These are phyloP conservation scores for Agonopterix subpropinquella DNA, from an alignment of 2,888 invertebrate genomes.

Conservation along the genomic window DNA sequence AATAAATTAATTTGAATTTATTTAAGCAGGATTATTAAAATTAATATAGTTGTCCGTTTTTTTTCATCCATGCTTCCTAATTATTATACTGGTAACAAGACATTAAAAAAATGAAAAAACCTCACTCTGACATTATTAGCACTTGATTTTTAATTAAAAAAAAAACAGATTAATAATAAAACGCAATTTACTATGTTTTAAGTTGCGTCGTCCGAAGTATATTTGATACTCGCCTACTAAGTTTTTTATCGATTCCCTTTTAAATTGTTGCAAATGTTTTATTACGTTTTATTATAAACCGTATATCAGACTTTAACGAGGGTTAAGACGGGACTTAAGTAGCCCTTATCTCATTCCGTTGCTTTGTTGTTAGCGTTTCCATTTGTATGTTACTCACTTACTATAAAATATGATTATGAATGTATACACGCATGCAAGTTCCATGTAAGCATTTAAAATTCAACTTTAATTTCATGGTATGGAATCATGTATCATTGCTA, in stretches of 20 bases:
- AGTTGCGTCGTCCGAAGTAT: slow-evolving; percentile 40
- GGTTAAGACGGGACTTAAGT: slow-evolving; percentile 49
- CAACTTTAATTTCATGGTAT: too few species aligned
- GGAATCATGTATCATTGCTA: too few species aligned
- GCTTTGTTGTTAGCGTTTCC: slow-evolving; percentile 40
- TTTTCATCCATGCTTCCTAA: too few species aligned
- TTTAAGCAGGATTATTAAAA: too few species aligned
- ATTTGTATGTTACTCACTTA: slow-evolving; percentile 3
- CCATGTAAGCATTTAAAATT: too few species aligned
- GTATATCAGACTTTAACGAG: slow-evolving; percentile 72
- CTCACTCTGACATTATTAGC: background rate
- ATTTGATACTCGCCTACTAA: slow-evolving; percentile 59
- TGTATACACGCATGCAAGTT: background rate
- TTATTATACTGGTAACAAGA: too few species aligned
- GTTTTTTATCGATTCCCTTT: slow-evolving; percentile 66
- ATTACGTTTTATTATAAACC: slow-evolving; percentile 67
- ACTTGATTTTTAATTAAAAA: slow-evolving; percentile 8
- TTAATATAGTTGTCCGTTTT: too few species aligned
- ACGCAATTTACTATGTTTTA: slow-evolving; percentile 64
- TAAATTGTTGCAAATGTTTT: slow-evolving; percentile 73
- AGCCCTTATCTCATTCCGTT: slow-evolving; percentile 62
- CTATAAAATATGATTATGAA: background rate
- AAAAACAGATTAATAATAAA: slow-evolving; percentile 52
- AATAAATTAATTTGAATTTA: too few species aligned
- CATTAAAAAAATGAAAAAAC: too few species aligned